Percentiles rank a stretch among this genome's conserved stretches.
These are phyloP conservation scores for Nineta flava DNA, from an alignment of 2,888 invertebrate species.

Conservation along the genomic window DNA sequence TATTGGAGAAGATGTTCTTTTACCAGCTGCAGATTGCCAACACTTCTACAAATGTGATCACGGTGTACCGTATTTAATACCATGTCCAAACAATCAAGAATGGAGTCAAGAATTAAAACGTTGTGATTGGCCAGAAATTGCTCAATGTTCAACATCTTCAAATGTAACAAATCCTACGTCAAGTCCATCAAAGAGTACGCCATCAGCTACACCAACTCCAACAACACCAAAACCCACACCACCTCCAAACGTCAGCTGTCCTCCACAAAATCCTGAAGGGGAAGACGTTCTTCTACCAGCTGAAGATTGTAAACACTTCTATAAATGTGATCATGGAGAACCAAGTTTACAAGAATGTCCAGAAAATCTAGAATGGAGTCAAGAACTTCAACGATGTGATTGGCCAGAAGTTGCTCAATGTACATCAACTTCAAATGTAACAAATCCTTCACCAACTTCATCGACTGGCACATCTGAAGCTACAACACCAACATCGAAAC, in stretches of 20 bases:
- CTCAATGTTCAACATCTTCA: background rate
- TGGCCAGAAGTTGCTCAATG: background rate
- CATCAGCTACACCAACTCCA: background rate
- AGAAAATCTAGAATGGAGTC: slow-evolving; percentile 1
- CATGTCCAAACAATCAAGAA: background rate
- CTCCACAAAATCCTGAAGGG: background rate
- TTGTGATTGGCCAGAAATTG: slow-evolving; percentile 3
- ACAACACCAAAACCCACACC: background rate
- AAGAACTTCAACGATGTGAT: background rate
- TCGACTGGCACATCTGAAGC: background rate
- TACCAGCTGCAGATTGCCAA: background rate
- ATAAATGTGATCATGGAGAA: slow-evolving; percentile 1
- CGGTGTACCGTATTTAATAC: background rate
- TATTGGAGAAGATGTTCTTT: background rate
- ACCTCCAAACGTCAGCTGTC: background rate
- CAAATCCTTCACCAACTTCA: background rate
- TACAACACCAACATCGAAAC: background rate
- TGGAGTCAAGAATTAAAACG: slow-evolving; percentile 1
- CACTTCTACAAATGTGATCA: slow-evolving; percentile 2
- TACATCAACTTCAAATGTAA: background rate
- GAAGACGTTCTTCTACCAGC: background rate
- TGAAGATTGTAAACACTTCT: background rate
- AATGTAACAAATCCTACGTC: background rate
- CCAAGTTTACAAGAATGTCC: background rate
- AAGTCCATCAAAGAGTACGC: background rate